Conservation (phyloP, 92 coral and sea anemone species). For the Isaurus tuberculatus region DNA sequence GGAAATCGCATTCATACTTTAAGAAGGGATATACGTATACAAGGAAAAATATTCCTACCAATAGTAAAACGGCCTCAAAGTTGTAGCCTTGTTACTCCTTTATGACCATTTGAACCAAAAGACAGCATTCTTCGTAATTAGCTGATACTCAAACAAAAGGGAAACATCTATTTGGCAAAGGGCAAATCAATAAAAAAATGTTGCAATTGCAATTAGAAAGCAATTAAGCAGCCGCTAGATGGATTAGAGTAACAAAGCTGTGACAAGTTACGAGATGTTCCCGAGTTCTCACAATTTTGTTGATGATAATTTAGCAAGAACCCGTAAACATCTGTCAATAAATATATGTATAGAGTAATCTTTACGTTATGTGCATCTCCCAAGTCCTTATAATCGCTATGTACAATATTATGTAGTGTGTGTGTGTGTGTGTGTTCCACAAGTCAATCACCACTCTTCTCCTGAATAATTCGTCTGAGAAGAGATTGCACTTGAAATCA, state of each 20-base stretch:
- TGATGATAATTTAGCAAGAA: not conserved
- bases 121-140: not conserved
- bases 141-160: too few relatives aligned
- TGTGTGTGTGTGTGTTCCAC: not conserved
- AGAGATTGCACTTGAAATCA: not conserved
- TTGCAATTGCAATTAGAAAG: not conserved
- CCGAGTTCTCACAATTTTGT: constrained; percentile 2
- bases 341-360: constrained; percentile 28
- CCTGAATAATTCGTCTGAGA: not conserved
- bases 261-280: not conserved
- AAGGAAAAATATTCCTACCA: too few relatives aligned
- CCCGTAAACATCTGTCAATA: constrained; percentile 23
- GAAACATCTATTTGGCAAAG: not conserved
- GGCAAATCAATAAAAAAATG: too few relatives aligned
- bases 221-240: not conserved
- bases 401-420: constrained; percentile 12
- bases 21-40: too few relatives aligned
- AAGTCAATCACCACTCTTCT: not conserved
- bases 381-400: constrained; percentile 22
- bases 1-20: not conserved
- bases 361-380: constrained; percentile 16
- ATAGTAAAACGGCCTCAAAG: not conserved
- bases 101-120: not conserved
- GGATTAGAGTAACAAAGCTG: constrained; percentile 16
- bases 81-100: not conserved